These are phyloP conservation scores for Numida meleagris DNA, from an alignment of 2,113 vertebrate species.

Conservation along the genomic window DNA sequence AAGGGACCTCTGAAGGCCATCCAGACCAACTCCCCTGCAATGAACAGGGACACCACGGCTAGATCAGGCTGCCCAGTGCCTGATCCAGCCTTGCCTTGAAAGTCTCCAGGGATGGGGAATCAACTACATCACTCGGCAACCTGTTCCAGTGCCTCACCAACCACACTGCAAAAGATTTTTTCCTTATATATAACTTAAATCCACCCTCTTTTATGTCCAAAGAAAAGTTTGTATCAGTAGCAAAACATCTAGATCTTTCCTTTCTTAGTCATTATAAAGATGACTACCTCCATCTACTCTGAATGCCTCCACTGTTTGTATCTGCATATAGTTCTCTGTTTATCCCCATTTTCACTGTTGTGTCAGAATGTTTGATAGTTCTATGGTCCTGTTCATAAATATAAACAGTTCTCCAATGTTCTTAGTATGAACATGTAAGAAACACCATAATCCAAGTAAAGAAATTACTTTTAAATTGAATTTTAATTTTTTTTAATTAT, in stretches of 20 bases:
- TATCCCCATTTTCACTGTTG: neutral
- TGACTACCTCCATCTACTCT: neutral
- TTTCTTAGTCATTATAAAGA: neutral
- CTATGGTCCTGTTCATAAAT: neutral
- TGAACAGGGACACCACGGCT: too few species aligned
- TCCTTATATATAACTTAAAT: too few species aligned
- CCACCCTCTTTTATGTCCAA: neutral
- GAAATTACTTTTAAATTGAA: neutral
- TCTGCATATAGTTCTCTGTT: neutral
- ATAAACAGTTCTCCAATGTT: neutral
- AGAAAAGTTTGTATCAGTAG: neutral
- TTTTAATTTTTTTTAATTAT: neutral
- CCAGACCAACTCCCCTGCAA: too few species aligned
- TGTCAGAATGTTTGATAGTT: neutral
- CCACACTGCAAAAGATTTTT: too few species aligned
- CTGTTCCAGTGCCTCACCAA: too few species aligned
- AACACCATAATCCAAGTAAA: neutral
- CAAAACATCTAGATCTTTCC: neutral
- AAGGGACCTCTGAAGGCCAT: too few species aligned
- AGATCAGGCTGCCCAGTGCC: too few species aligned
- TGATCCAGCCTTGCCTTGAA: too few species aligned
- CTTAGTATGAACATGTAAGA: neutral
- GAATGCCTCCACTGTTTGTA: neutral
- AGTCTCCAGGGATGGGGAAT: too few species aligned
- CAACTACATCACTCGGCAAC: too few species aligned